These are phyloP conservation scores for Macrobrachium nipponense DNA, from an alignment of 1,140 invertebrate species.

Conservation along the genomic window DNA sequence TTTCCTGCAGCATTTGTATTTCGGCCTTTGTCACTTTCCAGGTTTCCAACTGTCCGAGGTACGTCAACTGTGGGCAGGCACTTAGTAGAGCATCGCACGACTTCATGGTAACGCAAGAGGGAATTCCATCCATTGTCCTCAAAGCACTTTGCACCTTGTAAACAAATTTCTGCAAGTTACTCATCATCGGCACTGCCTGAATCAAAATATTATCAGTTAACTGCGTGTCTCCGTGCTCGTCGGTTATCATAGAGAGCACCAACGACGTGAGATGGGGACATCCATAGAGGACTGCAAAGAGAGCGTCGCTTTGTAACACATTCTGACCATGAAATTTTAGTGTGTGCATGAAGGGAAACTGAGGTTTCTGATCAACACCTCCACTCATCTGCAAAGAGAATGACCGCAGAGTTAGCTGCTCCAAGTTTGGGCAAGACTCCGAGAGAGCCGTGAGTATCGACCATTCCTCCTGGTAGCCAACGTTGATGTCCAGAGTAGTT, in stretches of 20 bases:
- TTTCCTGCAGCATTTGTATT: conserved; percentile 24
- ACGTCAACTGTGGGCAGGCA: conserved; percentile 32
- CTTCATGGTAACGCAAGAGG: conserved; percentile 36
- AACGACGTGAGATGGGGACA: conserved; percentile 40
- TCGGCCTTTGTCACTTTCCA: conserved; percentile 48
- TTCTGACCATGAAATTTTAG: conserved; percentile 47
- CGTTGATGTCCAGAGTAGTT: conserved; percentile 45
- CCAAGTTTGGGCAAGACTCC: conserved; percentile 38
- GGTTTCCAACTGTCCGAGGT: conserved; percentile 46
- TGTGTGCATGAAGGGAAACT: conserved; percentile 35
- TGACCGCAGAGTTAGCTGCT: conserved; percentile 48
- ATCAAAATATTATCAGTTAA: conserved; percentile 36
- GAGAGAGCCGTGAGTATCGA: conserved; percentile 37
- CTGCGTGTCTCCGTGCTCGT: conserved; percentile 38
- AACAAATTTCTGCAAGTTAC: conserved; percentile 51
- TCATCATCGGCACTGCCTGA: conserved; percentile 31
- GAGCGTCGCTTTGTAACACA: conserved; percentile 36
- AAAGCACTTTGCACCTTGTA: conserved; percentile 55
- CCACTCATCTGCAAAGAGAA: conserved; percentile 38
- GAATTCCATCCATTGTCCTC: conserved; percentile 27
- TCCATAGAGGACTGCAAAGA: conserved; percentile 24
- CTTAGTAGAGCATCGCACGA: conserved; percentile 40
- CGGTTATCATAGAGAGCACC: conserved; percentile 49
- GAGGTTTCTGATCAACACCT: conserved; percentile 3
- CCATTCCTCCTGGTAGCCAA: conserved; percentile 51